These are phyloP conservation scores for Urosaurus nigricauda DNA, from an alignment of 2,797 vertebrate genomes.

Conservation along the genomic window DNA sequence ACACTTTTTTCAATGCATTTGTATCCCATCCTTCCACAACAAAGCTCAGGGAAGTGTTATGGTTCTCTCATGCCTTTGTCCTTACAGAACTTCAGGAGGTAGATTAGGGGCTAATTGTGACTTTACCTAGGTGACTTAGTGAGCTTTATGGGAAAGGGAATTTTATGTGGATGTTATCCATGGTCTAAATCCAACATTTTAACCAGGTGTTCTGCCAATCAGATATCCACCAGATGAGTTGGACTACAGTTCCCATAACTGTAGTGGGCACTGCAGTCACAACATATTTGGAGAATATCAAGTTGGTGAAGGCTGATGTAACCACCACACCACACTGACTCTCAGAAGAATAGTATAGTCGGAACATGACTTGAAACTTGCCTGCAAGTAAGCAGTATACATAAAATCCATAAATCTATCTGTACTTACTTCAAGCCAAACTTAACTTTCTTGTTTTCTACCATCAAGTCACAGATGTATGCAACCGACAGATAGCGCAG, in stretches of 20 bases:
- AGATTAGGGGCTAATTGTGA: not conserved
- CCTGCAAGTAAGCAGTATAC: not conserved
- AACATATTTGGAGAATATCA: not conserved
- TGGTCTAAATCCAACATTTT: not conserved
- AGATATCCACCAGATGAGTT: not conserved
- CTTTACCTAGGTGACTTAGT: too few species aligned
- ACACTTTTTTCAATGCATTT: not conserved
- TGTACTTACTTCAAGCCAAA: slow-evolving; percentile 96
- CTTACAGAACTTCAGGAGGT: not conserved
- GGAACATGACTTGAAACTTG: not conserved
- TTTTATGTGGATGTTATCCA: not conserved
- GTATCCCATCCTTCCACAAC: too few species aligned
- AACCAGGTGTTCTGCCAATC: not conserved
- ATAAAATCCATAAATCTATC: not conserved
- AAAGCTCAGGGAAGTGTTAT: not conserved
- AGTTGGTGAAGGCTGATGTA: not conserved
- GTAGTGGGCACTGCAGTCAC: too few species aligned
- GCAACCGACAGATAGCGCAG: slow-evolving; percentile 94
- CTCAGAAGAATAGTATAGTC: not conserved
- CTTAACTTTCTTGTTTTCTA: slow-evolving; percentile 99
- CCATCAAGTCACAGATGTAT: slow-evolving; percentile 99
- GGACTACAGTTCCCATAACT: not conserved
- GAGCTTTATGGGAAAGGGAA: too few species aligned
- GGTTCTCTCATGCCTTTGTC: not conserved
- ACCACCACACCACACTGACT: not conserved